Evolutionary conservation across 2,113 vertebrate genomes (phyloP), one percentile per base, ranked within the genome.

Genomic region (Collichthys lucidus): DNA sequence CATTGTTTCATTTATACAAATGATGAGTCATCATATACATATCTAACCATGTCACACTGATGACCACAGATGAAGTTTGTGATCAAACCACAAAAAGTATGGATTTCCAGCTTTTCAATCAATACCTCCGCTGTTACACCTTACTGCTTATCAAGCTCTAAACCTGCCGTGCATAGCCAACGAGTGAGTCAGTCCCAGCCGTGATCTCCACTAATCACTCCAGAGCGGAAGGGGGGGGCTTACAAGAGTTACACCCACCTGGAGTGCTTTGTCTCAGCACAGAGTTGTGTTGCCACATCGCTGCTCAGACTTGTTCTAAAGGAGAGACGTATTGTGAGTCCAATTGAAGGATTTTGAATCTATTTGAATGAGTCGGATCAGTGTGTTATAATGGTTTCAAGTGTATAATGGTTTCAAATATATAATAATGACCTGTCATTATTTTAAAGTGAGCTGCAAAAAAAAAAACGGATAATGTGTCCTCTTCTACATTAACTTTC

Each of bases 191-290:
- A 53, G 59, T 53, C 46, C 52, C 22, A 10, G 63, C 7, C 7
- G 7, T 31, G 44, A 75, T 78, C 26, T 75, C 31, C 22, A 26
- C 73, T 71, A 86, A 85, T 85, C 67, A 80, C 46, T 55, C 35
- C 31, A 40, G 63, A 74, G 73, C 16, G 22, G 65, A 46, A 65
- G 31, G 69, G 31, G 70, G 71, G 35, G 70, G 71, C 61, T 86
- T 59, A 31, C 1, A 5, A 57, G 42, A 24, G 47, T 52, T 40
- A 65, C 57, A 8, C 78, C 82, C 50, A 84, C 77, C 64, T 69
- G 57, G 40, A 42, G 26, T 29, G 64, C 52, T 74, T 53, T 67
- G 50, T 73, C 20, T 69, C 57, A 35, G 5, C 57, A 11, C 52
- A 29, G 26, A 44, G 47, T 40, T 12, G 50, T 65, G 47, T 83